A percentile compares a stretch with the other conserved stretches of the same genome.
Conservation (phyloP, 1,140 invertebrate species). For the Micrasema minimum region DNA sequence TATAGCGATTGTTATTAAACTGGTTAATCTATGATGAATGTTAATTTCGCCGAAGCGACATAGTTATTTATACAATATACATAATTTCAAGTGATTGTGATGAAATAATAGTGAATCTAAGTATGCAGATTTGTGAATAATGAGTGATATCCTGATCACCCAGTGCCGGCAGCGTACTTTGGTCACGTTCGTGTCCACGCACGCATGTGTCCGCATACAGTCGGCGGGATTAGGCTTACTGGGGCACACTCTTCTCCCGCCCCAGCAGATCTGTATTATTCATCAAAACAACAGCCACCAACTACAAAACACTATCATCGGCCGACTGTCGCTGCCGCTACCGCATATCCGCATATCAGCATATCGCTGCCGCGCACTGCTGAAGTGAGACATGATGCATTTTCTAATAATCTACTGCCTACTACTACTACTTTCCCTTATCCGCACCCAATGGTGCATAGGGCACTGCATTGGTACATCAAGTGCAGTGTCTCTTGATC, state of each 20-base stretch:
- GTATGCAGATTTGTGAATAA: too few species aligned
- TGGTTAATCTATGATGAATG: too few species aligned
- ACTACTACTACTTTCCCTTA: too few species aligned
- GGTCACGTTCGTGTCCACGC: conserved; percentile 45
- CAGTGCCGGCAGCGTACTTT: neutral
- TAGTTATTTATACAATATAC: too few species aligned
- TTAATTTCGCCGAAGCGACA: too few species aligned
- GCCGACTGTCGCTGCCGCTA: neutral
- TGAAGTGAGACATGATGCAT: neutral
- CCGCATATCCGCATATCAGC: neutral
- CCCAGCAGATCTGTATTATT: conserved; percentile 29
- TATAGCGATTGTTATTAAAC: too few species aligned
- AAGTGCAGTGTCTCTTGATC: too few species aligned
- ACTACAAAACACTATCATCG: conserved; percentile 12
- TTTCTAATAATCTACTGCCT: too few species aligned
- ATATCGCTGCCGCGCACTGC: neutral
- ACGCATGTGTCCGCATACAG: conserved; percentile 52
- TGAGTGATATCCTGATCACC: neutral
- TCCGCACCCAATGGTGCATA: too few species aligned
- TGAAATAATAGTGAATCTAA: too few species aligned
- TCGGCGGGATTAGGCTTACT: conserved; percentile 51
- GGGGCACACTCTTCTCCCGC: conserved; percentile 32
- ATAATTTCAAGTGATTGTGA: too few species aligned
- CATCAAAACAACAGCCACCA: conserved; percentile 31
- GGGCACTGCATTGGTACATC: too few species aligned